Conservation (phyloP, 2,113 vertebrate genomes). For the Dicaeum eximium region DNA sequence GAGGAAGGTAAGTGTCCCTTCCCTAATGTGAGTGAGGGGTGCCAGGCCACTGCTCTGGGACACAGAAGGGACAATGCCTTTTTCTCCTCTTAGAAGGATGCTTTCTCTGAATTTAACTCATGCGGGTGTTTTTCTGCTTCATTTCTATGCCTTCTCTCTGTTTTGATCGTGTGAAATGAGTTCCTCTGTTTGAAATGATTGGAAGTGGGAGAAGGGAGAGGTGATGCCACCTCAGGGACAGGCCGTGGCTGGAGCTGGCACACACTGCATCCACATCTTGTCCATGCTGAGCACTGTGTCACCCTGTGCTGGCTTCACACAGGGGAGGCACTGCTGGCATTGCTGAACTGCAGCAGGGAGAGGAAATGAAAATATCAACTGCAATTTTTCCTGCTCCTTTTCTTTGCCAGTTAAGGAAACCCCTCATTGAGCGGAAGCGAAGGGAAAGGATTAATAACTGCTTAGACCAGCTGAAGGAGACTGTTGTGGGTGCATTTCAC, state of each 20-base stretch:
- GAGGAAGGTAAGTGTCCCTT: slow-evolving; percentile 80
- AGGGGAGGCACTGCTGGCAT: neutral
- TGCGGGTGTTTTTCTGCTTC: neutral
- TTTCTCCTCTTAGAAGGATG: neutral
- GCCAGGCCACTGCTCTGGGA: fast-evolving
- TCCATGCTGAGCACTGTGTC: neutral
- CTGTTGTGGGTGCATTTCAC: slow-evolving; percentile 81
- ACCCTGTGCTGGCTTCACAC: fast-evolving
- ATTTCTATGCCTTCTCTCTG: neutral
- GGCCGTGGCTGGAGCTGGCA: neutral
- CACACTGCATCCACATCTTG: neutral
- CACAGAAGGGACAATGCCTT: neutral
- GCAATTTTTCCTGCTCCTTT: neutral
- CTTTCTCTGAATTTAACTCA: neutral
- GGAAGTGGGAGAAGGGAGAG: neutral
- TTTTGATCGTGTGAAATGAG: slow-evolving; percentile 64
- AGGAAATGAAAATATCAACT: neutral
- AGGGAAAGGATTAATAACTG: slow-evolving; percentile 89
- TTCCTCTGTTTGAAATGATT: neutral
- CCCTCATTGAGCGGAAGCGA: slow-evolving; percentile 86
- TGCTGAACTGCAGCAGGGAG: neutral
- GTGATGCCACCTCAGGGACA: neutral
- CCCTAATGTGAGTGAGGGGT: fast-evolving
- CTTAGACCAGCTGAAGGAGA: slow-evolving; percentile 88
- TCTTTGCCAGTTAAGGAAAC: slow-evolving; percentile 80